A percentile compares a stretch with the other conserved stretches of the same genome.
These are phyloP conservation scores for Holotrichia oblita DNA, from an alignment of 1,140 invertebrate genomes.

Conservation along the genomic window DNA sequence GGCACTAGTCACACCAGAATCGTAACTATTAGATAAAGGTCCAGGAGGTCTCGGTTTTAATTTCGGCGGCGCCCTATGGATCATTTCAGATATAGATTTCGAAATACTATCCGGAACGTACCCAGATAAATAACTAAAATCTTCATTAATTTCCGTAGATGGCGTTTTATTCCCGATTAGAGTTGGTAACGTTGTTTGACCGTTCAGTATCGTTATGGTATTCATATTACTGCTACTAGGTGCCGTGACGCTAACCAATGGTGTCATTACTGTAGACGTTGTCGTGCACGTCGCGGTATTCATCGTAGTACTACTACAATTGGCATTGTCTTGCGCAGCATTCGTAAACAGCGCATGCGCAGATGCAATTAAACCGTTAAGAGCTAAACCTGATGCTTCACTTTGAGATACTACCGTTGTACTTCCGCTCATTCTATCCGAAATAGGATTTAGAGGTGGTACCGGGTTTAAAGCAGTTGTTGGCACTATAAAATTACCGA, in stretches of 20 bases:
- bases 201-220: slow-evolving; percentile 36
- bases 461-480: background rate
- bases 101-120: slow-evolving; percentile 56
- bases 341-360: background rate
- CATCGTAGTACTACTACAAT: background rate
- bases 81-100: slow-evolving; percentile 57
- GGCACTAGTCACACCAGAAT: slow-evolving; percentile 59
- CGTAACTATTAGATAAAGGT: slow-evolving; percentile 54
- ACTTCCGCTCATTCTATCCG: background rate
- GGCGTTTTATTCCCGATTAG: slow-evolving; percentile 40
- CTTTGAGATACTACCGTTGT: background rate
- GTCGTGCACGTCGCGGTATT: background rate
- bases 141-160: slow-evolving; percentile 37
- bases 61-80: slow-evolving; percentile 60
- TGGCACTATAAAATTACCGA: slow-evolving; percentile 31
- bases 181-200: slow-evolving; percentile 6
- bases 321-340: background rate
- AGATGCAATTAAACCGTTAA: slow-evolving; percentile 41
- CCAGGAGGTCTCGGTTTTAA: slow-evolving; percentile 60
- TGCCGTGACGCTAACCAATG: background rate
- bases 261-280: slow-evolving; percentile 31
- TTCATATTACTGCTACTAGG: slow-evolving; percentile 6
- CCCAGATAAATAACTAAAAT: slow-evolving; percentile 50
- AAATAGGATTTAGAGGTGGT: slow-evolving; percentile 2
- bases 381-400: background rate